These are phyloP conservation scores for Phenganax stokvisi DNA, from an alignment of 92 coral and sea anemone species.

Conservation along the genomic window DNA sequence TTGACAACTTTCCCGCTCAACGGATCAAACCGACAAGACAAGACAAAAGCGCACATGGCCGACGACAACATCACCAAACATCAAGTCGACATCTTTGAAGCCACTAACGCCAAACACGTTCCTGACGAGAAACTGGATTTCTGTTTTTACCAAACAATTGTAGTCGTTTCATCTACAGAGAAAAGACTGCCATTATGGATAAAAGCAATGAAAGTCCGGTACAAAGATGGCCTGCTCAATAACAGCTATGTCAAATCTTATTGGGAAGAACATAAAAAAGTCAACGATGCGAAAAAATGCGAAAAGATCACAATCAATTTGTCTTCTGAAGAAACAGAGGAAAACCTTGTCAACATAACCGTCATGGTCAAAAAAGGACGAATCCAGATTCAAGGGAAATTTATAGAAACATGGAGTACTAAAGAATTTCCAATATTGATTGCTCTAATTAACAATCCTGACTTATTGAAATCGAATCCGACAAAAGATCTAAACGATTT, in stretches of 20 bases:
- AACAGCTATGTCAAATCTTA: neutral
- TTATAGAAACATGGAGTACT: neutral
- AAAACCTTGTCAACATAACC: neutral
- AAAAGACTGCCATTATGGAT: constrained; percentile 17
- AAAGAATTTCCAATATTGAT: neutral
- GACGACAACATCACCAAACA: neutral
- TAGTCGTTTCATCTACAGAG: neutral
- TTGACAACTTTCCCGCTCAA: too few relatives aligned
- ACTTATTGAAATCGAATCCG: neutral
- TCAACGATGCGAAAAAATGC: neutral
- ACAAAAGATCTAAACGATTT: neutral
- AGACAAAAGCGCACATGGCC: too few relatives aligned
- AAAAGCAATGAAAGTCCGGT: constrained; percentile 1
- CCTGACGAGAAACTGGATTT: constrained; percentile 5
- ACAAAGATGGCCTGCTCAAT: neutral
- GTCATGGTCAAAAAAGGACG: neutral
- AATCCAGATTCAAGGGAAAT: constrained; percentile 2
- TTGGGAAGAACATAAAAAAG: constrained; percentile 1
- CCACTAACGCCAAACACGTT: neutral
- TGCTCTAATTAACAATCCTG: neutral
- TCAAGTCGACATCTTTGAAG: neutral
- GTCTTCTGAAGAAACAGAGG: neutral
- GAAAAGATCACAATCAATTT: neutral
- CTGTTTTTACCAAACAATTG: neutral
- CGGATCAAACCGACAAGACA: too few relatives aligned